Percentiles rank a stretch among this genome's conserved stretches.
Conservation (phyloP, 2,888 invertebrate genomes). For the Cremastinae sp. region DNA sequence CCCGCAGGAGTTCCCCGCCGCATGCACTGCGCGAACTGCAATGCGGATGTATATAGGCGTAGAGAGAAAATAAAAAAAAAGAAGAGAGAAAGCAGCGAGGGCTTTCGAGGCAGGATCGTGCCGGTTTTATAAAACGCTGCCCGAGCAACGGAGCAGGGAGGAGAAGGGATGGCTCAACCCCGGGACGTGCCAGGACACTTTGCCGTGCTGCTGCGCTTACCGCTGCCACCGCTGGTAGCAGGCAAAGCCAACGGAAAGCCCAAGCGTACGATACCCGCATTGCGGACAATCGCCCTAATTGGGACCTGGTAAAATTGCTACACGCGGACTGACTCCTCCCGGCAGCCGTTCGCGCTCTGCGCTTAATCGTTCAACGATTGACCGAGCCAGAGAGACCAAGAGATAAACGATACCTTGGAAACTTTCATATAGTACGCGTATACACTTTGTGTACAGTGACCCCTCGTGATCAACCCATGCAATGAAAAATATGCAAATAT, state of each 20-base stretch:
- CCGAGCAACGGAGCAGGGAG: conserved; percentile 27
- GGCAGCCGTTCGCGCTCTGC: conserved; percentile 31
- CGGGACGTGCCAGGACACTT: conserved; percentile 61
- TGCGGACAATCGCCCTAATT: conserved; percentile 66
- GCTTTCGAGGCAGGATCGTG: conserved; percentile 54
- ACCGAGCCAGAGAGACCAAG: conserved; percentile 34
- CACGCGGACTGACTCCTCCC: conserved; percentile 36
- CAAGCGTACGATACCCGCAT: conserved; percentile 65
- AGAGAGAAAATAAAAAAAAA: conserved; percentile 13
- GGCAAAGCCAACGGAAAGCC: conserved; percentile 38
- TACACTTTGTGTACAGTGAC: conserved; percentile 7
- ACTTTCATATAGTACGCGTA: conserved; percentile 42
- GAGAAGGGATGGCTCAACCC: conserved; percentile 52
- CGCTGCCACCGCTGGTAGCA: conserved; percentile 8
- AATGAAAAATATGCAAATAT: conserved; percentile 54
- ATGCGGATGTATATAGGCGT: conserved; percentile 57
- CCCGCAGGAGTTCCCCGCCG: conserved; percentile 38
- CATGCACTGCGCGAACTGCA: conserved; percentile 59
- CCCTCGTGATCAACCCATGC: conserved; percentile 57
- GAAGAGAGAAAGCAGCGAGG: background rate
- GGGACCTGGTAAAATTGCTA: conserved; percentile 60
- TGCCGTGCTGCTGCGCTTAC: conserved; percentile 42
- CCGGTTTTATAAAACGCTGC: conserved; percentile 59
- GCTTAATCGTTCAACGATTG: conserved; percentile 52
- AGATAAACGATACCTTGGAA: conserved; percentile 36